phyloP scores from a whole-genome alignment of 1,140 invertebrate genomes.

The Drosophila kepulauana region DNA sequence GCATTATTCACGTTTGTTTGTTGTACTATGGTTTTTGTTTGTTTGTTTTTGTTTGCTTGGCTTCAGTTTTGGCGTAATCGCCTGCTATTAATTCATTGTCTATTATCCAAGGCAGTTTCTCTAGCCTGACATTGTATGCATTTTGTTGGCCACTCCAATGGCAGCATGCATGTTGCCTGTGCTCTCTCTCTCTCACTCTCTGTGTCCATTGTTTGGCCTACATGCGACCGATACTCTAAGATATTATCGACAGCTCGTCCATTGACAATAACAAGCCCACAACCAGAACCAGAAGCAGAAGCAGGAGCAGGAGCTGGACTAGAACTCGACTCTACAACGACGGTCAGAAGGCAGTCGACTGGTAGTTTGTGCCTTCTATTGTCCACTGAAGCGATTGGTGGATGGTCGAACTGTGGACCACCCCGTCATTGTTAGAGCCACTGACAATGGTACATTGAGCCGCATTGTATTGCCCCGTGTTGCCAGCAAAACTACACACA shows the following conservation, averaged over 20 bases:
- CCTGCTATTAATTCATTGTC: slow-evolving; percentile 83
- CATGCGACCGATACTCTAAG: slow-evolving; percentile 75
- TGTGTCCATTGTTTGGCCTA: slow-evolving; percentile 66
- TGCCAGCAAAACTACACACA: slow-evolving; percentile 19
- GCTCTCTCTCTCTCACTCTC: slow-evolving; percentile 1
- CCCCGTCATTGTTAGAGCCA: slow-evolving; percentile 68
- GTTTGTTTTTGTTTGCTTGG: slow-evolving; percentile 34
- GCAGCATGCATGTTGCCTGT: slow-evolving; percentile 62
- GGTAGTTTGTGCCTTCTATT: slow-evolving; percentile 61
- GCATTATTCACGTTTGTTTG: background rate
- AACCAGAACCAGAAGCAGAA: background rate
- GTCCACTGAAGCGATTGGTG: slow-evolving; percentile 54
- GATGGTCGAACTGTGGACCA: slow-evolving; percentile 44
- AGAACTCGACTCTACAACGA: background rate
- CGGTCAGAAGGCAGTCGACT: slow-evolving; percentile 18
- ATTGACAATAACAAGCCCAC: slow-evolving; percentile 57
- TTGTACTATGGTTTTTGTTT: slow-evolving; percentile 28
- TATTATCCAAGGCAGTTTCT: slow-evolving; percentile 74
- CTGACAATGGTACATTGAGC: slow-evolving; percentile 70
- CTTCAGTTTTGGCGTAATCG: slow-evolving; percentile 58
- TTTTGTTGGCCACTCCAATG: slow-evolving; percentile 69
- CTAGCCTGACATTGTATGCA: slow-evolving; percentile 81
- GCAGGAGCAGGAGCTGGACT: no score
- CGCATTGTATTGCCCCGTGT: slow-evolving; percentile 55
- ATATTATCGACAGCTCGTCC: slow-evolving; percentile 81